Percentiles rank a stretch among this genome's conserved stretches.
Evolutionary conservation across 2,113 vertebrate genomes (phyloP).

Genomic region (Holacanthus passer): DNA sequence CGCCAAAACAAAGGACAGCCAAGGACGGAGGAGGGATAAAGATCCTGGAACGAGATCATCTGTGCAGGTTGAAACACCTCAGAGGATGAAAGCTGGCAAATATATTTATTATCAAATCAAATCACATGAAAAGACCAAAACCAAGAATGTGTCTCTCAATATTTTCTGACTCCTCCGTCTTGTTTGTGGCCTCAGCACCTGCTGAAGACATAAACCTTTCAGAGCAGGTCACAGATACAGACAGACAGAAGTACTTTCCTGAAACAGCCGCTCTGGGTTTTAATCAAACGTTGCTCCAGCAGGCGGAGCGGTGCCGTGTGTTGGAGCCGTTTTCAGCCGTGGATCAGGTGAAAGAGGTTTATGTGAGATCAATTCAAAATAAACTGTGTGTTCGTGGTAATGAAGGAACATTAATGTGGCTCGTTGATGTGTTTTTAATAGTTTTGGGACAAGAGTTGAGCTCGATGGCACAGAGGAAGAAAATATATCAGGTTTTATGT

Average conservation of each 20-base stretch:
- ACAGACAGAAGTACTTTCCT: too few species aligned
- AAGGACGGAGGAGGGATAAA: constrained; percentile 11
- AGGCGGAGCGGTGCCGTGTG: not conserved
- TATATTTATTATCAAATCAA: not conserved
- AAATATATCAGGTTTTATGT: too few species aligned
- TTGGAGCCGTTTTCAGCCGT: not conserved
- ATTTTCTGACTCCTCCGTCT: not conserved
- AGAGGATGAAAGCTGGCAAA: not conserved
- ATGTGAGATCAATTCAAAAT: too few species aligned
- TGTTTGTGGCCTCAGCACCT: not conserved
- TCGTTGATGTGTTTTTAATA: not conserved
- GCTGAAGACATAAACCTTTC: not conserved
- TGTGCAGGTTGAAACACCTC: not conserved
- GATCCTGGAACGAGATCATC: constrained; percentile 17
- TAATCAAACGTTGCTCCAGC: not conserved
- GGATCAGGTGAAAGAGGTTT: not conserved
- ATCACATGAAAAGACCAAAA: not conserved
- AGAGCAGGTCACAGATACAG: not conserved
- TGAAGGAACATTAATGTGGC: not conserved
- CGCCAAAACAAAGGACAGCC: constrained; percentile 32
- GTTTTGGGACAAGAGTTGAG: too few species aligned
- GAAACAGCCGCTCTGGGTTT: too few species aligned
- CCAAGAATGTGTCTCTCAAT: not conserved
- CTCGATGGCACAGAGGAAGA: too few species aligned
- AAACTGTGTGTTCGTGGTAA: not conserved